phyloP scores from a whole-genome alignment of 2,888 invertebrate genomes.

The Microctonus aethiopoides region DNA sequence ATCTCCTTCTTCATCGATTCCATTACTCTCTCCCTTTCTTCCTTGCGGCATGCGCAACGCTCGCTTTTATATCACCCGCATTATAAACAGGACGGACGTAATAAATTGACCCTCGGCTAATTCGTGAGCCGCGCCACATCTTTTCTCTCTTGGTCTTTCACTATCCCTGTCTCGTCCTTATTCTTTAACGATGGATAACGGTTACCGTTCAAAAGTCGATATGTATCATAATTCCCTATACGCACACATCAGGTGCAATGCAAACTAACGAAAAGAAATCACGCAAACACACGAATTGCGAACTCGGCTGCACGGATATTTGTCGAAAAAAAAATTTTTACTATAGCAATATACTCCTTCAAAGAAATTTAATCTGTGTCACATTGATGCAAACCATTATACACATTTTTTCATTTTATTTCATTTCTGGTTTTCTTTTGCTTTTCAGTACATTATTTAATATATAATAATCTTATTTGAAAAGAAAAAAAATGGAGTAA shows the following conservation, averaged over 20 bases:
- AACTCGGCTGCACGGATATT: conserved; percentile 1
- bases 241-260: background rate
- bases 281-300: conserved; percentile 24
- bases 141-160: conserved; percentile 12
- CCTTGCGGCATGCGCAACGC: conserved; percentile 24
- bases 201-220: conserved; percentile 12
- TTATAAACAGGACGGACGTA: conserved; percentile 48
- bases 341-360: background rate
- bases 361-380: conserved; percentile 6
- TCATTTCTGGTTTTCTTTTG: background rate
- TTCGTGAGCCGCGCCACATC: conserved; percentile 45
- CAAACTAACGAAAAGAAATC: conserved; percentile 6
- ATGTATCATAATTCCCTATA: conserved; percentile 16
- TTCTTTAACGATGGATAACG: conserved; percentile 14
- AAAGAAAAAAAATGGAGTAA: background rate
- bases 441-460: too few relatives aligned
- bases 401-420: background rate
- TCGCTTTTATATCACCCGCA: conserved; percentile 45
- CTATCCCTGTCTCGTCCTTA: conserved; percentile 7
- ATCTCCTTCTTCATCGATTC: background rate
- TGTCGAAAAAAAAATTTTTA: background rate
- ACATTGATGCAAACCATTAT: background rate
- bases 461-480: background rate
- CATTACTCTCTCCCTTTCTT: conserved; percentile 29
- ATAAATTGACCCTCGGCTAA: conserved; percentile 53